Evolutionary conservation across 2,888 invertebrate species (phyloP), one percentile per base, ranked within the genome.

Genomic region (Caradrina kadenii): DNA sequence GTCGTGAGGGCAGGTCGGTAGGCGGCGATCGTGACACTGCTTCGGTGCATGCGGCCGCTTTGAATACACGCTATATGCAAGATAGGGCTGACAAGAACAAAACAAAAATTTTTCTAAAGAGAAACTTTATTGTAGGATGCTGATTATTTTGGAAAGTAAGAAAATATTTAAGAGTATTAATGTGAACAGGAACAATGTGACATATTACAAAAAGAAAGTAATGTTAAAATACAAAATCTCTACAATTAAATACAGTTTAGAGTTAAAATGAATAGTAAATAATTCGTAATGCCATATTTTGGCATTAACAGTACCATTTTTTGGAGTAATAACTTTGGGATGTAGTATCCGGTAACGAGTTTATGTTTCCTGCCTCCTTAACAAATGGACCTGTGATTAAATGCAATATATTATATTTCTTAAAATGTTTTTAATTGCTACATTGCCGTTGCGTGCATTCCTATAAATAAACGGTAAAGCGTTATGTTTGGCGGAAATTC

Each of bases 21-120:
- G 82, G 82, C 84, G 85, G 74, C 35, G 79, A 62, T 70, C 73
- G 76, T 76, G 78, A 83, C 80, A 76, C 71, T 70, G 71, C 70
- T 61, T 42, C 71, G 67, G 58, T 64, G 77, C 83, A 82, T 60
- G 71, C 84, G 58, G 79, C 67, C 48, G 70, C 74, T 71, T 77
- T 74, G 69, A 64, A 48, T 61, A 50, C 76, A 69, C 68, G 21
- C 63, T 75, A 68, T 55, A 55, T 56, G 61, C 50, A n/a, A 17
- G 15, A 0, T 35, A 84, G 85, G 83, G 85, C 5, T 80, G 75
- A 1, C 69, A 63, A 6, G n/a, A n/a, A 53, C 8, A 3, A 45
- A 5, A 19, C n/a, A 53, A n/a, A 0, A 4, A 10, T 39, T 39
- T 39, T 39, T 11, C 13, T 39, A 13, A 35, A 39, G 11, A 35